Base-by-base conservation (phyloP, 2,888 invertebrate species). In the Drosophila imparisetae region DNA sequence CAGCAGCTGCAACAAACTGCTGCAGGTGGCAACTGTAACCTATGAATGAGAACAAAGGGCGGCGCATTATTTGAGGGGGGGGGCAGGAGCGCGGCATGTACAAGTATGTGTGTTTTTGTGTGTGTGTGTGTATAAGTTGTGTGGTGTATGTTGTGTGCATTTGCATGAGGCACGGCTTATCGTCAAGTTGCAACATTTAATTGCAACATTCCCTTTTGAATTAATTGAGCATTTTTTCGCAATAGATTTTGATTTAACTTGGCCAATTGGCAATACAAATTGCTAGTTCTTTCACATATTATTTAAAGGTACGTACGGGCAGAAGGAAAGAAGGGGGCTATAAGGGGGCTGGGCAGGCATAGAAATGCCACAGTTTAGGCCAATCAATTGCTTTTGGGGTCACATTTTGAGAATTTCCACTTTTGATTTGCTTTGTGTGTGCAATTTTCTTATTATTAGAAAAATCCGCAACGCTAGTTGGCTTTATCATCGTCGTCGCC, bases 401-500 rank as follows among this genome's bases (percentile, higher is more conserved):
- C 38, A 36, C 18, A 58, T 60, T 45, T 50, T 29, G 57, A 32
- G n/a, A 55, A 55, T 55, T 55, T 30, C 45, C 15, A 11, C 21
- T 32, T 57, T 58, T n/a, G 11, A 15, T 48, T 18, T 42, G 4
- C 29, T 34, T 48, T 54, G 13, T 62, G 27, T 45, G 36, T 54
- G 64, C 58, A 69, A 58, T 66, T 66, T 65, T 70, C 78, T 70
- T 70, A 72, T 72, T 80, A 80, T 78, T 78, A 90, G 75, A 89
- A 90, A 92, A 86, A 86, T 85, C 91, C 91, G 91, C 86, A 89
- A 77, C 87, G 86, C 64, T 75, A 40, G 85, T 72, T 80, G 75
- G 61, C 65, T 65, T 49, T 60, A 49, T 29, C 42, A 52, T 32
- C 50, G 66, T 30, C 42, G 52, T 36, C 24, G 59, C 50, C 64